Percentiles rank a stretch among this genome's conserved stretches.
Evolutionary conservation across 1,140 invertebrate genomes (phyloP).

Genomic region (Trichomalopsis sarcophagae): DNA sequence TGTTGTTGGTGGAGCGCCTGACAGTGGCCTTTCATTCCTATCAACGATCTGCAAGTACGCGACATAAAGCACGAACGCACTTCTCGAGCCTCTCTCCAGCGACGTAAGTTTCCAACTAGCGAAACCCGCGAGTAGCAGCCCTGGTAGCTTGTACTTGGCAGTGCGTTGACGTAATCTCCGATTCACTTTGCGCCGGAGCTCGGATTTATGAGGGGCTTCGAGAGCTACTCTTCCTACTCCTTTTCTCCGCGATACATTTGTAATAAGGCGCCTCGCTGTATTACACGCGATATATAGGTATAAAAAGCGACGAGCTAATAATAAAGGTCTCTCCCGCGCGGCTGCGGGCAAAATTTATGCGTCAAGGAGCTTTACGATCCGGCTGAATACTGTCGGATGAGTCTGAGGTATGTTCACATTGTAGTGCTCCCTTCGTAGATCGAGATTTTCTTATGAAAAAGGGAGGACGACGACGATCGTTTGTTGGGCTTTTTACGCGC

Average conservation of each 20-base stretch:
- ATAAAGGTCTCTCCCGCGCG: not conserved
- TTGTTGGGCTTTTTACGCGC: too few species aligned
- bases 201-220: constrained; percentile 15
- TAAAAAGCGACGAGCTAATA: not conserved
- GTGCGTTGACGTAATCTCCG: constrained; percentile 39
- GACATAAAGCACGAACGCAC: not conserved
- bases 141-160: not conserved
- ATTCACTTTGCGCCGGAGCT: constrained; percentile 25
- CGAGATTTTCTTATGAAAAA: too few species aligned
- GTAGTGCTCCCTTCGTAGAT: too few species aligned
- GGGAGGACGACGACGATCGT: too few species aligned
- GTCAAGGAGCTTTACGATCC: not conserved
- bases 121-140: not conserved
- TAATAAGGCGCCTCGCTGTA: not conserved
- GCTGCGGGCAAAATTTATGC: not conserved
- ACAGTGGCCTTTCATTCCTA: too few species aligned
- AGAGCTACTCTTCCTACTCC: not conserved
- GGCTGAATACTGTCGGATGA: too few species aligned
- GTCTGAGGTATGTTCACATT: too few species aligned
- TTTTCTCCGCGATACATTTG: not conserved
- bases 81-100: not conserved
- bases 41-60: not conserved
- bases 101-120: constrained; percentile 42
- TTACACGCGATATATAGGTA: constrained; percentile 13
- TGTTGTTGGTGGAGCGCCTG: too few species aligned